Evolutionary conservation across 2,888 invertebrate species (phyloP).

Genomic region (Eutolmus rufibarbis): DNA sequence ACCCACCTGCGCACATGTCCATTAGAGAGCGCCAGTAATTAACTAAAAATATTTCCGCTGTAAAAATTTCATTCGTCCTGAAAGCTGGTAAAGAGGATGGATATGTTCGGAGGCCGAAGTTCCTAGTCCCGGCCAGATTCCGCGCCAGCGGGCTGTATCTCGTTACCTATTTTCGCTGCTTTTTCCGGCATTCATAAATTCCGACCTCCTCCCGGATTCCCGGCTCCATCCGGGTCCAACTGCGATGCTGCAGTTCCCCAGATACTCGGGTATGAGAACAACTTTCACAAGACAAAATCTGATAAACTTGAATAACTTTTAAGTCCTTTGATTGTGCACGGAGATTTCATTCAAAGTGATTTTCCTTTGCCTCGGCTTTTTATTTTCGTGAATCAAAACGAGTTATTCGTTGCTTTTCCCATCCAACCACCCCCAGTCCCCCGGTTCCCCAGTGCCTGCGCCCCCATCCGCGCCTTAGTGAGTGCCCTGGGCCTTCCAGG

Average conservation of each 20-base stretch:
- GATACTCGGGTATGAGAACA: neutral
- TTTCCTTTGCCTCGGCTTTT: slow-evolving; percentile 1
- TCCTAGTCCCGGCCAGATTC: neutral
- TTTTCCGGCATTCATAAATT: slow-evolving; percentile 2
- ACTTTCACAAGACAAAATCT: slow-evolving; percentile 30
- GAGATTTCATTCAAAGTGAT: slow-evolving; percentile 33
- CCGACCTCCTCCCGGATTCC: neutral
- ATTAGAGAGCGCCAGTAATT: neutral
- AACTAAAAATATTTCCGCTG: slow-evolving; percentile 20
- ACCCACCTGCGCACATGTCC: neutral
- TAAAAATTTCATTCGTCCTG: slow-evolving; percentile 1
- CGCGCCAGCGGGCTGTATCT: neutral
- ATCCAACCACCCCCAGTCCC: neutral
- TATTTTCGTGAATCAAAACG: slow-evolving; percentile 22
- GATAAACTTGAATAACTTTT: slow-evolving; percentile 34
- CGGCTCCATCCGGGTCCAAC: neutral
- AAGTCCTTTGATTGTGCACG: slow-evolving; percentile 33
- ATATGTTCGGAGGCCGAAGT: neutral
- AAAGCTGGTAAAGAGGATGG: neutral
- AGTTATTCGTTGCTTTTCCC: neutral
- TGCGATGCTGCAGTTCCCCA: neutral
- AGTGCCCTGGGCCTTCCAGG: neutral
- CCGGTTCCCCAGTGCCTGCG: neutral
- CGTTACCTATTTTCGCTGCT: slow-evolving; percentile 13
- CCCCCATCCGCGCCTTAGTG: neutral